These are phyloP conservation scores for Hypercompe scribonia DNA, from an alignment of 2,888 invertebrate species.

Conservation along the genomic window DNA sequence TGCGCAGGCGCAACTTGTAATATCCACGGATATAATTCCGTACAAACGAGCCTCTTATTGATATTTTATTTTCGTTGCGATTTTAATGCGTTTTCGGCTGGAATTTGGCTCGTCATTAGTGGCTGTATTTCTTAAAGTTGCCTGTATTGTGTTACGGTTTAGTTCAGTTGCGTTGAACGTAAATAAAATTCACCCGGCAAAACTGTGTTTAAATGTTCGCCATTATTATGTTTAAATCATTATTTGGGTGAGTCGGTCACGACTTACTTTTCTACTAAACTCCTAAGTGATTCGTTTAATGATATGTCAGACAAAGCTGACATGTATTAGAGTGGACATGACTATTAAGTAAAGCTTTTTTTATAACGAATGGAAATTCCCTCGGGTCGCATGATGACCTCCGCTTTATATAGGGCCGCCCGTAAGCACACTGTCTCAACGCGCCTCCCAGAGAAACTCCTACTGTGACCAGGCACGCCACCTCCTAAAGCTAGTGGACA, in stretches of 20 bases:
- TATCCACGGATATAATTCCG: conserved; percentile 64
- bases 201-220: background rate
- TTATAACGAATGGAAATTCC: too few relatives aligned
- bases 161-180: background rate
- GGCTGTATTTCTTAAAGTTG: conserved; percentile 14
- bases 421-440: too few relatives aligned
- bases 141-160: conserved; percentile 9
- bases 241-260: background rate
- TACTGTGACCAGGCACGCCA: too few relatives aligned
- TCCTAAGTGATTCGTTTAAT: background rate
- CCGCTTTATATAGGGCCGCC: too few relatives aligned
- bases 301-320: background rate
- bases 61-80: conserved; percentile 68
- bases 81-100: conserved; percentile 28
- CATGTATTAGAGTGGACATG: too few relatives aligned
- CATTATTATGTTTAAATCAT: background rate
- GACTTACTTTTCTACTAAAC: background rate
- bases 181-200: conserved; percentile 5
- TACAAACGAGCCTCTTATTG: conserved; percentile 80
- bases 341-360: too few relatives aligned
- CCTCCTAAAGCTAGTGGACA: too few relatives aligned
- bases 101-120: conserved; percentile 29
- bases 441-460: too few relatives aligned
- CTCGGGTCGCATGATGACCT: too few relatives aligned
- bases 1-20: conserved; percentile 48